These are phyloP conservation scores for Grus americana DNA, from an alignment of 2,113 vertebrate species.

Conservation along the genomic window DNA sequence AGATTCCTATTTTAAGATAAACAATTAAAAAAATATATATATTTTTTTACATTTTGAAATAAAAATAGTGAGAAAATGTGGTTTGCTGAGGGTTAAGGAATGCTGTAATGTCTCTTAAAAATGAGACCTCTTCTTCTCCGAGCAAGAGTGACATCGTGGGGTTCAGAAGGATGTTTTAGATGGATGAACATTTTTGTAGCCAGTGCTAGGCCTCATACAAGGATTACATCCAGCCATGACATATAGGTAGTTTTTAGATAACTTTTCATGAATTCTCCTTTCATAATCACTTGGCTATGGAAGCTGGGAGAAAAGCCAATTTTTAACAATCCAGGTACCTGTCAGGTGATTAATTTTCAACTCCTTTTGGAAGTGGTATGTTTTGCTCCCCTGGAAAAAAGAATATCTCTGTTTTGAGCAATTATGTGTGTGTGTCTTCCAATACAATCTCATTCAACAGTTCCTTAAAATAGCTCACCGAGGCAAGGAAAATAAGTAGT, in stretches of 20 bases:
- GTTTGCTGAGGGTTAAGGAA: neutral
- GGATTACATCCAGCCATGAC: neutral
- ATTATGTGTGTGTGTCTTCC: neutral
- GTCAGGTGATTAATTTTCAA: neutral
- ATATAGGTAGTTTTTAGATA: neutral
- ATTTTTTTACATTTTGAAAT: neutral
- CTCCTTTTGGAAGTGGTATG: neutral
- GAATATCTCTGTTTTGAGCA: neutral
- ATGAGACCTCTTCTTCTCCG: neutral
- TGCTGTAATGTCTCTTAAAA: neutral
- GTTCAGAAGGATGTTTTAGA: neutral
- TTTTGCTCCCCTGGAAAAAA: neutral
- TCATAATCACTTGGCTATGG: neutral
- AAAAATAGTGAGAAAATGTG: neutral
- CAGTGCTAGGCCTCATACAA: neutral
- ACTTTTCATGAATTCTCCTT: neutral
- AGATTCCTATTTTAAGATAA: neutral
- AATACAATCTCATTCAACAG: neutral
- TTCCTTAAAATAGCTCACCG: neutral
- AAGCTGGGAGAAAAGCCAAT: neutral
- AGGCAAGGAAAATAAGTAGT: neutral
- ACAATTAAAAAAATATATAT: neutral
- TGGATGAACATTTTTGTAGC: neutral
- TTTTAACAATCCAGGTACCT: neutral
- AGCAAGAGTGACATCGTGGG: neutral